phyloP scores from a whole-genome alignment of 2,797 vertebrate genomes.

The Anolis apletophallus region DNA sequence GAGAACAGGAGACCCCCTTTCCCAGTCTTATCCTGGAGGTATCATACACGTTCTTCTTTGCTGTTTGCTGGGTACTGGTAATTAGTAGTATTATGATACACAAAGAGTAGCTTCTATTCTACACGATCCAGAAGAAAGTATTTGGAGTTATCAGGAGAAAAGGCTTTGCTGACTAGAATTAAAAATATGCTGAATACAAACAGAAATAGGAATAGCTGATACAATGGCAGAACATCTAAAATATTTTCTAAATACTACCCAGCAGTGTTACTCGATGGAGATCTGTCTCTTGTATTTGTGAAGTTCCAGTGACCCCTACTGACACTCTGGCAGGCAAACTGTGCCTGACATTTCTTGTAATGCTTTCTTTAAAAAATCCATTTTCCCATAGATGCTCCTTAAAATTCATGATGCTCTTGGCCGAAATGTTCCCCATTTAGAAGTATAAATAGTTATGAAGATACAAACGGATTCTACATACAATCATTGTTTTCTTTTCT shows the following conservation, averaged over 20 bases:
- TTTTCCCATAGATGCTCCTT: neutral
- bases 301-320: slow-evolving; percentile 18
- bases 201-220: neutral
- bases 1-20: no score
- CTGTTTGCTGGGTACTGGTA: neutral
- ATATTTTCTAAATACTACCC: neutral
- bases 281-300: neutral
- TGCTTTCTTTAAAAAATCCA: neutral
- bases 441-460: slow-evolving; percentile 2
- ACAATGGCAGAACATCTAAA: neutral
- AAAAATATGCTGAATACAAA: neutral
- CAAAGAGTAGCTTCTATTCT: neutral
- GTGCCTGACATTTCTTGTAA: neutral
- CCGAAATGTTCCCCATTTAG: neutral
- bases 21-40: no score
- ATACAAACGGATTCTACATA: slow-evolving; percentile 27
- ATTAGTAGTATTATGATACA: neutral
- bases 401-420: neutral
- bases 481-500: slow-evolving; percentile 47
- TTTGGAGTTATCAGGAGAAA: neutral
- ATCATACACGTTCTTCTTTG: neutral
- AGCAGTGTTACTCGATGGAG: neutral
- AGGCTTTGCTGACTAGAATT: neutral
- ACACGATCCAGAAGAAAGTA: neutral
- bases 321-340: neutral